Percentiles rank a stretch among this genome's conserved stretches.
Evolutionary conservation across 2,797 vertebrate genomes (phyloP).

Genomic region (Melanotaenia trifasciata): DNA sequence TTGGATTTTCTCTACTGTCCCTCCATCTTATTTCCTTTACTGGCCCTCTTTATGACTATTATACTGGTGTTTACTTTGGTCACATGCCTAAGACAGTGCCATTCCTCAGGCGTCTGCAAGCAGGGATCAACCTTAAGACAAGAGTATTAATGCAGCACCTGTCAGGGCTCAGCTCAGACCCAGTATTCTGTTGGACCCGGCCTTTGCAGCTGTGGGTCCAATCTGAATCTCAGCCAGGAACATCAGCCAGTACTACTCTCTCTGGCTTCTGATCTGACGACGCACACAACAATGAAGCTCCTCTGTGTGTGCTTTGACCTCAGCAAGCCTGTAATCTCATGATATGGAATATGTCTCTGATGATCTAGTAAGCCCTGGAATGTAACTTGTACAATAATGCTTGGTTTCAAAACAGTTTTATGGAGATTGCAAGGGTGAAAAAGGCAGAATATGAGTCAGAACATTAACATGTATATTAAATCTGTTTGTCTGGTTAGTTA

Average conservation of each 20-base stretch:
- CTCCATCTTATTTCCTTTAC: constrained; percentile 17
- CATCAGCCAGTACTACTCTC: constrained; percentile 40
- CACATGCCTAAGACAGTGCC: constrained; percentile 62
- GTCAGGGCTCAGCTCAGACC: constrained; percentile 72
- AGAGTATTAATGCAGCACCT: constrained; percentile 80
- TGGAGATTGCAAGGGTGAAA: constrained; percentile 22
- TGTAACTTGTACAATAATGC: constrained; percentile 63
- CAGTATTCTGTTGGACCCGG: constrained; percentile 61
- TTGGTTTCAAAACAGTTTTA: constrained; percentile 45
- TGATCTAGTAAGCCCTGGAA: constrained; percentile 69
- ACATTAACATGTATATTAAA: constrained; percentile 2
- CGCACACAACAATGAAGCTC: constrained; percentile 67
- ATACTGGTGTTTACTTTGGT: constrained; percentile 51
- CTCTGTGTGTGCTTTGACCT: constrained; percentile 64
- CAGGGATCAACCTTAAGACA: constrained; percentile 76
- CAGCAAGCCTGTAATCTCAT: constrained; percentile 73
- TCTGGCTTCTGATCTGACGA: constrained; percentile 71
- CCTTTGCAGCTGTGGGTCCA: constrained; percentile 75
- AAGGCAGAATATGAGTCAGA: constrained; percentile 26
- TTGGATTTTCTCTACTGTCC: constrained; percentile 3
- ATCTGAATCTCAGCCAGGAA: constrained; percentile 62
- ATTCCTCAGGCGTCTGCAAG: constrained; percentile 64
- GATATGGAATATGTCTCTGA: constrained; percentile 72
- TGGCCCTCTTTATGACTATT: constrained; percentile 33
- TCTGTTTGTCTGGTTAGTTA: background rate